These are phyloP conservation scores for Allobates femoralis DNA, from an alignment of 2,797 vertebrate genomes.

Conservation along the genomic window DNA sequence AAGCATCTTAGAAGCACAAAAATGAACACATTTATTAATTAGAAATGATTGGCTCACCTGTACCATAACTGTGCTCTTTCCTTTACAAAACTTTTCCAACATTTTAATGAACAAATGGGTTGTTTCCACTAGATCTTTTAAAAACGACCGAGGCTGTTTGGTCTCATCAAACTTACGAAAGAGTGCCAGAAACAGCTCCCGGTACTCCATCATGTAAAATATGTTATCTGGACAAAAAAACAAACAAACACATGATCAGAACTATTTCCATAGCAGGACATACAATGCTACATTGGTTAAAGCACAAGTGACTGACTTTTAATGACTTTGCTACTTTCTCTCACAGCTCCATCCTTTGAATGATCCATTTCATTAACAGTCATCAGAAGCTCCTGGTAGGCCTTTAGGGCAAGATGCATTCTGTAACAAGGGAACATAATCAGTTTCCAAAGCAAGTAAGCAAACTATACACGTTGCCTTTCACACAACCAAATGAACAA, in stretches of 20 bases:
- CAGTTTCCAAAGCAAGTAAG: background rate
- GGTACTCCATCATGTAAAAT: slow-evolving; percentile 97
- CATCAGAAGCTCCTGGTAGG: slow-evolving; percentile 91
- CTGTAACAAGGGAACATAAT: slow-evolving; percentile 68
- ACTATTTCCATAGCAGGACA: background rate
- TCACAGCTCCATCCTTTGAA: slow-evolving; percentile 82
- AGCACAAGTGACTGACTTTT: slow-evolving; percentile 82
- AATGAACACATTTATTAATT: background rate
- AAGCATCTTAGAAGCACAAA: background rate
- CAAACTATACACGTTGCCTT: background rate
- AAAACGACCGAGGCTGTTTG: slow-evolving; percentile 87
- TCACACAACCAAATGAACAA: no score
- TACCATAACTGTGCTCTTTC: slow-evolving; percentile 83
- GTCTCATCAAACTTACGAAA: slow-evolving; percentile 92
- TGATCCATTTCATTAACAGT: slow-evolving; percentile 93
- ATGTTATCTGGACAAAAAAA: slow-evolving; percentile 84
- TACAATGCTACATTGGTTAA: background rate
- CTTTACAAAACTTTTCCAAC: slow-evolving; percentile 91
- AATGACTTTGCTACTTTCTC: slow-evolving; percentile 88
- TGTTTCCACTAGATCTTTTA: slow-evolving; percentile 91
- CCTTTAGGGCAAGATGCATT: slow-evolving; percentile 95
- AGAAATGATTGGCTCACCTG: slow-evolving; percentile 77
- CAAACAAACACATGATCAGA: background rate
- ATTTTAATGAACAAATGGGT: slow-evolving; percentile 94
- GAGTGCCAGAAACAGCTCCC: slow-evolving; percentile 92